A percentile compares a stretch with the other conserved stretches of the same genome.
Evolutionary conservation across 2,888 invertebrate genomes (phyloP).

Genomic region (Apamea monoglypha): DNA sequence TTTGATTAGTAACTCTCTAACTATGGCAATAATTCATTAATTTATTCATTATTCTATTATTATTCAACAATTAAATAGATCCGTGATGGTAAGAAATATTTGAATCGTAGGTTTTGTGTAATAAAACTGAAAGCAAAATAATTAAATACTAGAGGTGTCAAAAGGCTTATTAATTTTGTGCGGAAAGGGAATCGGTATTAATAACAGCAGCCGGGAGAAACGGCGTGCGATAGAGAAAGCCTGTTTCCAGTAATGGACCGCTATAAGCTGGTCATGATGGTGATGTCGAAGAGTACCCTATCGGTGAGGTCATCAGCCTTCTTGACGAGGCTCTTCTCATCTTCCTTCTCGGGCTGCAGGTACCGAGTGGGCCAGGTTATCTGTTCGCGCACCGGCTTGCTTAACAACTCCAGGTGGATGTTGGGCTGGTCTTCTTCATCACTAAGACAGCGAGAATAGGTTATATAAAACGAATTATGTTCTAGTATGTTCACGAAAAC

Average conservation of each 20-base stretch:
- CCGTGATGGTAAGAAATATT: background rate
- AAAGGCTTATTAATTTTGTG: background rate
- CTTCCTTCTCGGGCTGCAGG: constrained; percentile 85
- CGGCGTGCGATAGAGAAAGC: too few species aligned
- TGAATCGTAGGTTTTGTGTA: background rate
- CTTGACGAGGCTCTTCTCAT: constrained; percentile 86
- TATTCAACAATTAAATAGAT: background rate
- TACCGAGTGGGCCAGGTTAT: constrained; percentile 86
- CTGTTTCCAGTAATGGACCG: background rate
- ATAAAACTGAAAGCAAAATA: background rate
- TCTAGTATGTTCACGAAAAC: too few species aligned
- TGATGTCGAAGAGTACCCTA: constrained; percentile 72
- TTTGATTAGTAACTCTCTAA: background rate
- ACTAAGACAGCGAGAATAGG: constrained; percentile 50
- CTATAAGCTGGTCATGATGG: background rate
- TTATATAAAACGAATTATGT: background rate
- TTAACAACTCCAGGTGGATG: constrained; percentile 80
- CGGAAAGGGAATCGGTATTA: background rate
- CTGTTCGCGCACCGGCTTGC: constrained; percentile 84
- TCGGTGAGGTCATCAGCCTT: constrained; percentile 88
- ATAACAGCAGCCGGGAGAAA: background rate
- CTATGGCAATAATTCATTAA: background rate
- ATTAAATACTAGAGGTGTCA: background rate
- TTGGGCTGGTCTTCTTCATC: constrained; percentile 78
- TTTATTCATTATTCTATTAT: too few species aligned